A percentile compares a stretch with the other conserved stretches of the same genome.
Conservation (phyloP, 2,113 vertebrate species). For the Progne subis region DNA sequence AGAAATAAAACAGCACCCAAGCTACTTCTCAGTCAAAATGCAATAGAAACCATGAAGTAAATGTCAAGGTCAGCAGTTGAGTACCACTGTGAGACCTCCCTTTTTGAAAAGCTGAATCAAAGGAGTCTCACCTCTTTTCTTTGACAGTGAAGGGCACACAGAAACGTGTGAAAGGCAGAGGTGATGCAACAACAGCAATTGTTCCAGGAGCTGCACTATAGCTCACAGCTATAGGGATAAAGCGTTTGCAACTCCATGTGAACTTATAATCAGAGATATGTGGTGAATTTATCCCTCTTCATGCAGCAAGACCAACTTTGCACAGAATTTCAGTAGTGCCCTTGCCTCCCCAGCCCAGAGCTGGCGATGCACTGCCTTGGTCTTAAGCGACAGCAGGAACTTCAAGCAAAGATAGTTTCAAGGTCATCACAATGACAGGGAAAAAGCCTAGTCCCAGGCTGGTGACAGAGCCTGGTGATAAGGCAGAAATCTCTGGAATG, state of each 20-base stretch:
- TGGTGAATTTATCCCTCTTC: not conserved
- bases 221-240: not conserved
- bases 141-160: not conserved
- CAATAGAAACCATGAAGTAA: not conserved
- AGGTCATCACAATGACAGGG: not conserved
- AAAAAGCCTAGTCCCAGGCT: not conserved
- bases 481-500: constrained; percentile 38
- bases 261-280: not conserved
- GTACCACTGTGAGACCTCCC: not conserved
- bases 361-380: not conserved
- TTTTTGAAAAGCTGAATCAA: not conserved
- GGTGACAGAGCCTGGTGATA: constrained; percentile 18
- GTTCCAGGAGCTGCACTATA: not conserved
- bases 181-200: not conserved
- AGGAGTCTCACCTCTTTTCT: not conserved
- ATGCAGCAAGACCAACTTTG: not conserved
- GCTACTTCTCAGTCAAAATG: not conserved
- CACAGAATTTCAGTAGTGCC: not conserved
- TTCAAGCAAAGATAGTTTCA: not conserved
- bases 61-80: not conserved
- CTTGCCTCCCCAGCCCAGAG: not conserved
- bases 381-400: not conserved
- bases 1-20: not conserved
- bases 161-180: not conserved
- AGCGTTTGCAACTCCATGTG: not conserved